Percentiles rank a stretch among this genome's conserved stretches.
These are phyloP conservation scores for Barnardius zonarius DNA, from an alignment of 2,113 vertebrate species.

Conservation along the genomic window DNA sequence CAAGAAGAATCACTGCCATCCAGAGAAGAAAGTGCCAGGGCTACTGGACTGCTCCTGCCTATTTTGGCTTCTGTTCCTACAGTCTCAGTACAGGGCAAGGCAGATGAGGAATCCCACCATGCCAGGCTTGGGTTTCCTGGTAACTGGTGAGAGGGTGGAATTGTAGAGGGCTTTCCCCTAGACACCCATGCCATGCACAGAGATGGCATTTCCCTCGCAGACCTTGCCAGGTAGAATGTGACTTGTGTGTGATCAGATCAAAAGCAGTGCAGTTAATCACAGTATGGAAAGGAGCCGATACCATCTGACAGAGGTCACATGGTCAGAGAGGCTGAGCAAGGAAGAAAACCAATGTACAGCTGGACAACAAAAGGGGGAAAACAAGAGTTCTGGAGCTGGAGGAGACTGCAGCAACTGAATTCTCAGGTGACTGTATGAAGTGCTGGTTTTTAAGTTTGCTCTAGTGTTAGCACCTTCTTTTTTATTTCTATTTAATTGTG, in stretches of 20 bases:
- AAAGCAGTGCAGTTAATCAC: not conserved
- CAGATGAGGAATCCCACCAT: not conserved
- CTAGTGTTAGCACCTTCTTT: not conserved
- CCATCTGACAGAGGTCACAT: not conserved
- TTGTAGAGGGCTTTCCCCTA: not conserved
- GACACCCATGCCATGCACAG: not conserved
- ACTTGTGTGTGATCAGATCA: not conserved
- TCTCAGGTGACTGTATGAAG: not conserved
- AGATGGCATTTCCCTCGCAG: not conserved
- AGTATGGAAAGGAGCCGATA: not conserved
- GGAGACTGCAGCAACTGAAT: not conserved
- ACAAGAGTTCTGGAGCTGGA: not conserved
- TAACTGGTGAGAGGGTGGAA: not conserved
- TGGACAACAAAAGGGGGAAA: not conserved
- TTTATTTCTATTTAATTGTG: not conserved
- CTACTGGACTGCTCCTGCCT: not conserved
- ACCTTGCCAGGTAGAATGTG: not conserved
- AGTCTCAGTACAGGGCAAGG: not conserved
- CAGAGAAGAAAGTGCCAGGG: not conserved
- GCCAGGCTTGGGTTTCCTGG: fast-evolving
- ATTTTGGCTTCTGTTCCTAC: not conserved
- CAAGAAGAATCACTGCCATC: not conserved
- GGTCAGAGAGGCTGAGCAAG: not conserved
- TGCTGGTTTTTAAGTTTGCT: not conserved
- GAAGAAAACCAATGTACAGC: not conserved